phyloP scores from a whole-genome alignment of 2,113 vertebrate genomes.

The Polyodon spathula region DNA sequence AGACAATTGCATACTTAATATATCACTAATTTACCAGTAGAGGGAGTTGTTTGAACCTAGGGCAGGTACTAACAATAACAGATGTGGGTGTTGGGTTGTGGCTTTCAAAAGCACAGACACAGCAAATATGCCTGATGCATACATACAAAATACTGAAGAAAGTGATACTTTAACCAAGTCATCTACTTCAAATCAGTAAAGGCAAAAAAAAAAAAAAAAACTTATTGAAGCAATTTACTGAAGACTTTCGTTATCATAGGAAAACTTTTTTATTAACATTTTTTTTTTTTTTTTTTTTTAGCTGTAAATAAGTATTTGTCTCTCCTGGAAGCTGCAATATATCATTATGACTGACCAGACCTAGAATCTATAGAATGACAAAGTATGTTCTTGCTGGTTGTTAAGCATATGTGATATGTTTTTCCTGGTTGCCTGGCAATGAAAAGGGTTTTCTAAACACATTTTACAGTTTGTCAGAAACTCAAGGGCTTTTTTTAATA shows the following conservation, averaged over 20 bases:
- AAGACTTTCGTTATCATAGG: conserved; percentile 43
- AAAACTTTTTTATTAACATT: too few relatives aligned
- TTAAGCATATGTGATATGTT: conserved; percentile 65
- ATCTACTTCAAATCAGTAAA: conserved; percentile 58
- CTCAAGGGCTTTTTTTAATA: conserved; percentile 46
- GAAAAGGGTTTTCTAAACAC: conserved; percentile 54
- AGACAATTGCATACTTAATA: too few relatives aligned
- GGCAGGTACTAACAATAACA: too few relatives aligned
- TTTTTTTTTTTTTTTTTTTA: conserved; percentile 53
- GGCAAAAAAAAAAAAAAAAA: conserved; percentile 55
- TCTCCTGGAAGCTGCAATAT: conserved; percentile 49
- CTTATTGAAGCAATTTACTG: conserved; percentile 34
- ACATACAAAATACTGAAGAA: too few relatives aligned
- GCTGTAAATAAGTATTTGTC: conserved; percentile 71
- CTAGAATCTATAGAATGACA: conserved; percentile 65
- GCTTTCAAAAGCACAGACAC: too few relatives aligned
- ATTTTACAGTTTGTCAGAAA: conserved; percentile 55
- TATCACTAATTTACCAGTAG: too few relatives aligned
- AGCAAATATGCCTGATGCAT: too few relatives aligned
- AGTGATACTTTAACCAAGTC: conserved; percentile 41
- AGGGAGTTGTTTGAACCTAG: too few relatives aligned
- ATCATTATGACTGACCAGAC: conserved; percentile 62
- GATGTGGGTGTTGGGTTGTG: too few relatives aligned
- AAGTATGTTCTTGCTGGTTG: conserved; percentile 71
- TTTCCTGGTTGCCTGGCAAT: conserved; percentile 69